Conservation (phyloP, 2,797 vertebrate species). For the Bryconaethiops microstoma region DNA sequence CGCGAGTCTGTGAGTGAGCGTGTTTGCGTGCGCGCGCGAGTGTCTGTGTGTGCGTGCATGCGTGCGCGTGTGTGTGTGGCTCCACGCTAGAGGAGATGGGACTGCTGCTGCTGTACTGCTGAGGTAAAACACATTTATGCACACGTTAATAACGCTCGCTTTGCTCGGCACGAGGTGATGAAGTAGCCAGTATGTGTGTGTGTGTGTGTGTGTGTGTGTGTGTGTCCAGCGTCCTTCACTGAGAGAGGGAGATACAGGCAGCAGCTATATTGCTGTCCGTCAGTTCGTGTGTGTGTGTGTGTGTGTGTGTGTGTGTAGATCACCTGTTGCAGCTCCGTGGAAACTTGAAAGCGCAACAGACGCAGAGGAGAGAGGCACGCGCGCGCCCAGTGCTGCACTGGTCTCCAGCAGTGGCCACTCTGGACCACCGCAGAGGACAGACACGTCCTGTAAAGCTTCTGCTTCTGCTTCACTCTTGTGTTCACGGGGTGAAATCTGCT, state of each 20-base stretch:
- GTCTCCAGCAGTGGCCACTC: background rate
- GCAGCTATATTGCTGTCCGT: background rate
- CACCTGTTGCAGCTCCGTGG: constrained; percentile 83
- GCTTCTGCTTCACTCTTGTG: background rate
- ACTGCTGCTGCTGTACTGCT: constrained; percentile 77
- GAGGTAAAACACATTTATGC: constrained; percentile 79
- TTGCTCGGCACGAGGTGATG: background rate
- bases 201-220: background rate
- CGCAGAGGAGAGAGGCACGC: too few relatives aligned
- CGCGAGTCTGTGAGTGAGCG: background rate
- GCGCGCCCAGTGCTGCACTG: background rate
- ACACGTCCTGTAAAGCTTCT: background rate
- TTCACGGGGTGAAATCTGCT: too few relatives aligned
- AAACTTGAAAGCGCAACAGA: background rate
- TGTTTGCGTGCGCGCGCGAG: background rate
- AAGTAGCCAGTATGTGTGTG: background rate
- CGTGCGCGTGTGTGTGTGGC: constrained; percentile 9
- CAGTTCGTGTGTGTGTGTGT: background rate
- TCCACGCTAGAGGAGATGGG: constrained; percentile 73
- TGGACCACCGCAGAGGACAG: background rate
- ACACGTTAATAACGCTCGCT: background rate
- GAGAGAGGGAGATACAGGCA: background rate
- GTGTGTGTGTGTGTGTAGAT: constrained; percentile 62
- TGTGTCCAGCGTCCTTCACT: background rate
- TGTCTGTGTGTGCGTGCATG: background rate